Base-by-base conservation (phyloP, 2,113 vertebrate genomes). In the Penelope pileata region DNA sequence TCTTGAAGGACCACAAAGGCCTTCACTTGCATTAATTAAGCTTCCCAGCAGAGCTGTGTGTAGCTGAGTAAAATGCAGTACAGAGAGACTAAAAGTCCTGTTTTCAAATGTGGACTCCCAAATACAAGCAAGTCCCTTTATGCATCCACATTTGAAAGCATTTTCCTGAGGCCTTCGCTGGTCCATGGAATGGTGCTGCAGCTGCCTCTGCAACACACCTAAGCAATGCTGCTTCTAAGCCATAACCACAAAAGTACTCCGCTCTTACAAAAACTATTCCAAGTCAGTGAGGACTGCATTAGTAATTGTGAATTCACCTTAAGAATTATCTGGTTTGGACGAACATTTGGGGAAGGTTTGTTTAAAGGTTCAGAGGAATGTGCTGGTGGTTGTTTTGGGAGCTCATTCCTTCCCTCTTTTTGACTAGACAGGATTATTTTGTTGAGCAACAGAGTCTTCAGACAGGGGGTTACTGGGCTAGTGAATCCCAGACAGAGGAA, bases 401-500 rank as follows among this genome's bases (percentile, higher is more conserved):
- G 24, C 10, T 91, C 80, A 66, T 93, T 94, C 64, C 51, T 45
- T 83, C 76, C 47, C 70, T 87, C 54, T 91, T 83, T 91, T 72
- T 91, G 69, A 48, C 56, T 66, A 82, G 78, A 89, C 22, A 59
- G 62, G 80, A 73, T 40, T 74, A 91, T 75, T 69, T 14, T 72
- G 86, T 67, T 70, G 26, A 64, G 62, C 12, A 80, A 53, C 60
- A 67, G 19, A 84, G 72, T 94, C 58, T 73, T 88, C 58, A 80
- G 73, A 29, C 38, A 36, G 62, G 32, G 91, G 47, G 48, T 92
- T 96, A 54, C 1, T 1, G 47, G n/a, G 16, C 3, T 58, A 64
- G 79, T 89, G 87, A 95, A 95, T 96, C 84, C 76, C 87, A 91
- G 18, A 59, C 81, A 96, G 94, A 96, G 45, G 68, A 89, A 94